phyloP scores from a whole-genome alignment of 1,140 invertebrate species.

The Tetraneura akinire region DNA sequence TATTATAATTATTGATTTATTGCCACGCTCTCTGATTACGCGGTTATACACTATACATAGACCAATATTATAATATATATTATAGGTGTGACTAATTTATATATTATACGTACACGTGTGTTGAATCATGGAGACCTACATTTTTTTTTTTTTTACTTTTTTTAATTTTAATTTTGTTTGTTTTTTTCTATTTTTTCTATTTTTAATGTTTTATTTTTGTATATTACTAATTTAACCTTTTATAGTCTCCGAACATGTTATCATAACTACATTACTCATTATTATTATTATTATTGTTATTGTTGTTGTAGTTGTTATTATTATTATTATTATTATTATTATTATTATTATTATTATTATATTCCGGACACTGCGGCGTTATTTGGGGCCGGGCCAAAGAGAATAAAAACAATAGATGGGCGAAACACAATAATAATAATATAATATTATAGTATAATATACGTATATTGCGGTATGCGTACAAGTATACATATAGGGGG shows the following conservation, averaged over 20 bases:
- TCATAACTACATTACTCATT: not conserved
- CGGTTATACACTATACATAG: not conserved
- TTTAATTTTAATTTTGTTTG: too few relatives aligned
- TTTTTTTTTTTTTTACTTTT: not conserved
- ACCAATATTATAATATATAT: too few relatives aligned
- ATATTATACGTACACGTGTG: not conserved
- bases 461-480: not conserved
- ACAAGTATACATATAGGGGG: conserved; percentile 1
- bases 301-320: too few relatives aligned
- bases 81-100: conserved; percentile 37
- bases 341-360: too few relatives aligned
- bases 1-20: conserved; percentile 36
- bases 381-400: conserved; percentile 25
- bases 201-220: not conserved
- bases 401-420: too few relatives aligned
- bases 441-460: not conserved
- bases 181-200: too few relatives aligned
- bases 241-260: not conserved
- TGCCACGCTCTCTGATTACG: conserved; percentile 33
- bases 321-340: too few relatives aligned
- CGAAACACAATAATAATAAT: conserved; percentile 6
- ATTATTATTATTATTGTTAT: too few relatives aligned
- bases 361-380: not conserved
- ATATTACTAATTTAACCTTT: not conserved
- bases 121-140: conserved; percentile 26